Evolutionary conservation across 1,140 invertebrate species (phyloP), one percentile per base, ranked within the genome.

Genomic region (Drosophila subobscura): DNA sequence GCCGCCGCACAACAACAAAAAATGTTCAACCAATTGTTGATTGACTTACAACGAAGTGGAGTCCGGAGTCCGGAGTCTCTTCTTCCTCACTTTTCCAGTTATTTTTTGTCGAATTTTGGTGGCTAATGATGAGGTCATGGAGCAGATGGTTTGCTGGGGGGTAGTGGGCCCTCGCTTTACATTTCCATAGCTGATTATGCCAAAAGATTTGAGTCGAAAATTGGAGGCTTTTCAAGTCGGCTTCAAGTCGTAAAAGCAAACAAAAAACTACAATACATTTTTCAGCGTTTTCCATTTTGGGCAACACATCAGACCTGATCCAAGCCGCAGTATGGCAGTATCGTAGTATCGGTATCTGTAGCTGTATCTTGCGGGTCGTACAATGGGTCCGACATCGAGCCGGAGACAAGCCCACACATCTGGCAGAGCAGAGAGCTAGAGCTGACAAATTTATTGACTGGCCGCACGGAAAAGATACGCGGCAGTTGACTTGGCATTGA

Each of bases 401-500:
- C 46, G 66, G 54, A 72, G 68, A 80, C 72, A 67, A 72, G 42
- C 45, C 74, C 72, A 68, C 66, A 60, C 54, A 63, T 60, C 50
- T 72, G 50, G 72, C 54, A 33, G 51, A 40, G 72, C 54, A 33
- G 51, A 40, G 33, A 37, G 33, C 33, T 33, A 52, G 22, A 60
- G 41, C 64, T 76, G 79, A 74, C 73, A 86, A 80, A 74, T 86
- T 64, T 85, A 85, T 86, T 79, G 81, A 85, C 73, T 86, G 57
- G 77, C 78, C 68, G 76, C 83, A 86, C 81, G 81, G 83, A 81
- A 85, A 80, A 85, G 83, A 81, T 75, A 88, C 74, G 78, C 73
- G 81, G 81, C 77, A 77, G 77, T 65, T 77, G 83, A 85, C 77
- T 85, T 85, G 83, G 78, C 81, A 85, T 85, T 85, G 81, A 86